These are phyloP conservation scores for Drosophila tanythrix DNA, from an alignment of 2,888 invertebrate genomes.

Conservation along the genomic window DNA sequence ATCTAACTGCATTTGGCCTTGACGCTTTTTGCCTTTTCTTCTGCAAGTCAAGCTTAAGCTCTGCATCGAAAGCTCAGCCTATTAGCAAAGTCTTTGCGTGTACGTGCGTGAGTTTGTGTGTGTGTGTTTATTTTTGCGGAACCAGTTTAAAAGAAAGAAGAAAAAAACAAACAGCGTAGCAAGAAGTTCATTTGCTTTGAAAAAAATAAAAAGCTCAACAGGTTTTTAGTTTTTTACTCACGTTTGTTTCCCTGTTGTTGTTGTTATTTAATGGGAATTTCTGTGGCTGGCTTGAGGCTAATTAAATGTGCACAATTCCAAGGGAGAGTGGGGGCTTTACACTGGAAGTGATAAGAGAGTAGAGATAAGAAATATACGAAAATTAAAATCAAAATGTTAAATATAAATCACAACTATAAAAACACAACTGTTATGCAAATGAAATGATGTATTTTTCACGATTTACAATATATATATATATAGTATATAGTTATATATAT, in stretches of 20 bases:
- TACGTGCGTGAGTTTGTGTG: constrained; percentile 12
- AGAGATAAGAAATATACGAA: neutral
- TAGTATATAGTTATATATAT: neutral
- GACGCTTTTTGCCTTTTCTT: constrained; percentile 25
- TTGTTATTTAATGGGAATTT: constrained; percentile 49
- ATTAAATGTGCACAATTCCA: constrained; percentile 31
- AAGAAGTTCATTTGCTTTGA: constrained; percentile 45
- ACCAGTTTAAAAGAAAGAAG: constrained; percentile 60
- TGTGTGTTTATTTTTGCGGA: constrained; percentile 45
- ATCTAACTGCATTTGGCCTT: constrained; percentile 61
- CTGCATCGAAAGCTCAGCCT: constrained; percentile 52
- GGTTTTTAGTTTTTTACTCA: constrained; percentile 48
- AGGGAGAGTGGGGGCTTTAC: neutral
- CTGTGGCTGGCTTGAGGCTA: constrained; percentile 27
- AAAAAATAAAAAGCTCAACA: constrained; percentile 62
- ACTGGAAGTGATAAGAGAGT: neutral
- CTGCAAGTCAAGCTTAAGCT: constrained; percentile 35
- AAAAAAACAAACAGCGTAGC: constrained; percentile 27
- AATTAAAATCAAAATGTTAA: neutral
- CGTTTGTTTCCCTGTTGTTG: constrained; percentile 23
- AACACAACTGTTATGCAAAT: neutral
- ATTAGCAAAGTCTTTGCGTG: constrained; percentile 32
- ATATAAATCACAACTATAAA: neutral
- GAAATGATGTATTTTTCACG: too few relatives aligned
- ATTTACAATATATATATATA: too few relatives aligned